Percentiles rank a stretch among this genome's conserved stretches.
These are phyloP conservation scores for Scaptomyza polygonia DNA, from an alignment of 2,888 invertebrate species.

Conservation along the genomic window DNA sequence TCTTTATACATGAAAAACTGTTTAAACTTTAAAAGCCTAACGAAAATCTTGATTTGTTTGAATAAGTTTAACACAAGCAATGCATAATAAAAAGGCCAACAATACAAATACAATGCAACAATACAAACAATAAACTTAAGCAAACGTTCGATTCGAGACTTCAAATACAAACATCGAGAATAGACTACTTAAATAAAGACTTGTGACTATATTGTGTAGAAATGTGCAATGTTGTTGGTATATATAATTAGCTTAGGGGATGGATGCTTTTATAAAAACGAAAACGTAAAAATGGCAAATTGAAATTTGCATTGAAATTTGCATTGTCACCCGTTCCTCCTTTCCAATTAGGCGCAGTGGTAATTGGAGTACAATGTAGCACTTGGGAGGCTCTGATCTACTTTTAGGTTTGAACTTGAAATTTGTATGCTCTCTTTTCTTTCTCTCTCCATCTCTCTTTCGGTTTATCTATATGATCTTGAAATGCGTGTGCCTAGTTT, in stretches of 20 bases:
- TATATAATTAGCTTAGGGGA: slow-evolving; percentile 60
- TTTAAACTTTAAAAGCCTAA: slow-evolving; percentile 10
- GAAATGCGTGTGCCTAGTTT: slow-evolving; percentile 41
- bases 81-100: slow-evolving; percentile 30
- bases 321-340: slow-evolving; percentile 69
- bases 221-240: slow-evolving; percentile 37
- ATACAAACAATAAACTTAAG: slow-evolving; percentile 26
- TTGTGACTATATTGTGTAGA: background rate
- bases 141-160: slow-evolving; percentile 36
- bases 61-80: slow-evolving; percentile 37
- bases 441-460: background rate
- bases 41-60: slow-evolving; percentile 46
- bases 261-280: slow-evolving; percentile 37
- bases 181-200: slow-evolving; percentile 1
- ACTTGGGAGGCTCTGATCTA: slow-evolving; percentile 29
- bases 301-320: slow-evolving; percentile 49
- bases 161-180: slow-evolving; percentile 3
- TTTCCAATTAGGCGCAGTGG: slow-evolving; percentile 55
- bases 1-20: background rate
- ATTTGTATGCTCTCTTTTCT: slow-evolving; percentile 7
- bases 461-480: slow-evolving; percentile 38
- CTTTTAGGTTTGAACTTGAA: slow-evolving; percentile 61
- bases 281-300: slow-evolving; percentile 45
- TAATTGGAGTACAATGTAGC: slow-evolving; percentile 69
- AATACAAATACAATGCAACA: slow-evolving; percentile 26